A percentile compares a stretch with the other conserved stretches of the same genome.
Conservation (phyloP, 2,888 invertebrate genomes). For the Xanthostigma xanthostigma region DNA sequence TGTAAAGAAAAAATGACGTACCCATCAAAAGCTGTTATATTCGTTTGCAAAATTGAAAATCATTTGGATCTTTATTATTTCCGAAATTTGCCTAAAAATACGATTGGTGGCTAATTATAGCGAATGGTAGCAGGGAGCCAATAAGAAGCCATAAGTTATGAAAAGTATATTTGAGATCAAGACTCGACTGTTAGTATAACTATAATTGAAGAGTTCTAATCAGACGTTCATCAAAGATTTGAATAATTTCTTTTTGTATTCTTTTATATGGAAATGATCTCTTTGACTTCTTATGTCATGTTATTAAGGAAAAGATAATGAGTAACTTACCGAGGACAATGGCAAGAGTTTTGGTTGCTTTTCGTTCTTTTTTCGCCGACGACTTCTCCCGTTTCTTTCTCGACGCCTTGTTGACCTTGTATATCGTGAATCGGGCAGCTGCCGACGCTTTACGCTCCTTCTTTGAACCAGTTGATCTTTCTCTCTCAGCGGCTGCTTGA, state of each 20-base stretch:
- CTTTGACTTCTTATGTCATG: too few species aligned
- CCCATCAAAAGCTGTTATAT: not conserved
- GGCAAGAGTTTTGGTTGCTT: slow-evolving; percentile 96
- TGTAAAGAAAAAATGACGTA: slow-evolving; percentile 34
- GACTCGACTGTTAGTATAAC: too few species aligned
- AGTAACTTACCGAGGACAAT: slow-evolving; percentile 82
- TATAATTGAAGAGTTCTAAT: too few species aligned
- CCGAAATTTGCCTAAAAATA: too few species aligned
- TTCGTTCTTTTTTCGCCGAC: slow-evolving; percentile 85
- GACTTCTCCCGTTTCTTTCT: slow-evolving; percentile 90
- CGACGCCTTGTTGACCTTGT: slow-evolving; percentile 87
- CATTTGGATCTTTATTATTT: too few species aligned
- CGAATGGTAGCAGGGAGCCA: too few species aligned
- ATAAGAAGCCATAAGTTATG: too few species aligned
- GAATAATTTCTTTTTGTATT: too few species aligned
- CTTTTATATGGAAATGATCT: too few species aligned
- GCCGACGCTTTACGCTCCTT: slow-evolving; percentile 59
- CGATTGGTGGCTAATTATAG: too few species aligned
- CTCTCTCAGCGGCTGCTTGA: slow-evolving; percentile 17
- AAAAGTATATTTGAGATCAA: too few species aligned
- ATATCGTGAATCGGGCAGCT: slow-evolving; percentile 73
- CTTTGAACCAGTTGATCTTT: slow-evolving; percentile 41
- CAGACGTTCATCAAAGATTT: too few species aligned
- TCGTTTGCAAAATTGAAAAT: not conserved
- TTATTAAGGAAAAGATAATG: not conserved